A percentile compares a stretch with the other conserved stretches of the same genome.
These are phyloP conservation scores for Monochamus alternatus DNA, from an alignment of 2,888 invertebrate genomes.

Conservation along the genomic window DNA sequence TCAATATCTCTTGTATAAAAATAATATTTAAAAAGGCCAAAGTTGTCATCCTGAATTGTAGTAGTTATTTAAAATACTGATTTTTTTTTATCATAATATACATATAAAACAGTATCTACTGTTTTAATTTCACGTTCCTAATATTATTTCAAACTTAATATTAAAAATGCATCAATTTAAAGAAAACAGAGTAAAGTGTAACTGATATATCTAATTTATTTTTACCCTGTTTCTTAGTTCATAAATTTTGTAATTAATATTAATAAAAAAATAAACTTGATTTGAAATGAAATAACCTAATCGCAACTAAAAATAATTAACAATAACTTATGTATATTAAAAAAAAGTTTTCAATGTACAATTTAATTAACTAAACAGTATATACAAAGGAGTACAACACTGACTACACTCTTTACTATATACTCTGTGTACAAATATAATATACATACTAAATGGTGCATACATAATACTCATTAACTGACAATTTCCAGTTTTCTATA, in stretches of 20 bases:
- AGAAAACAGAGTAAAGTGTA: constrained; percentile 2
- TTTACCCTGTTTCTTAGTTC: constrained; percentile 10
- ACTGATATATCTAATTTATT: neutral
- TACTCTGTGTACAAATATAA: constrained; percentile 39
- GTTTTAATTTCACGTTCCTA: neutral
- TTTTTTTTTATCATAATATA: constrained; percentile 1
- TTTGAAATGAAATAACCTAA: constrained; percentile 41
- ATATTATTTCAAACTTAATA: neutral
- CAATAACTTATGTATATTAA: constrained; percentile 38
- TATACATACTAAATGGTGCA: constrained; percentile 37
- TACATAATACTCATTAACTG: constrained; percentile 23
- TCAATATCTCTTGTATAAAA: constrained; percentile 26
- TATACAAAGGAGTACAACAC: constrained; percentile 42
- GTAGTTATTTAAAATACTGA: constrained; percentile 11
- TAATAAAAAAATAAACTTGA: constrained; percentile 11
- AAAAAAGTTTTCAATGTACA: constrained; percentile 37
- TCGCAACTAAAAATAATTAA: constrained; percentile 42
- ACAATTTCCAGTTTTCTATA: constrained; percentile 19
- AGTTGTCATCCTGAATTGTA: neutral
- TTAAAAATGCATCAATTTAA: neutral
- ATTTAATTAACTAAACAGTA: constrained; percentile 39
- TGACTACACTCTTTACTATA: constrained; percentile 37
- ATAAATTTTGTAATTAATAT: neutral
- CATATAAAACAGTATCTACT: constrained; percentile 11
- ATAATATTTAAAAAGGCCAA: neutral